These are phyloP conservation scores for Automeris io DNA, from an alignment of 2,888 invertebrate species.

Conservation along the genomic window DNA sequence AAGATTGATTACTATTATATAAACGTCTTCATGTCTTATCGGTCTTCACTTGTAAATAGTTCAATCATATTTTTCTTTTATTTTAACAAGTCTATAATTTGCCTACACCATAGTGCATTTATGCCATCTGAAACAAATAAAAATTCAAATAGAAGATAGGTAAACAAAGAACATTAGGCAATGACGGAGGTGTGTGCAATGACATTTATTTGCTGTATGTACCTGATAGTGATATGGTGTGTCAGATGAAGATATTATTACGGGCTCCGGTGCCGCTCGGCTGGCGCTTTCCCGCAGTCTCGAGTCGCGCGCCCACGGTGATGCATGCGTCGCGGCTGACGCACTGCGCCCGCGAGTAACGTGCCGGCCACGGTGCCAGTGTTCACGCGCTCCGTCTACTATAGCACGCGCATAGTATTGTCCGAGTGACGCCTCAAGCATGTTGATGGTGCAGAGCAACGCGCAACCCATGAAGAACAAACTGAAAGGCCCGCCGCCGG, in stretches of 20 bases:
- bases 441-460: conserved; percentile 77
- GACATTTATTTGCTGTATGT: too few species aligned
- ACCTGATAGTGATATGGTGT: not conserved
- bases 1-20: too few species aligned
- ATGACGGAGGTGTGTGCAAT: too few species aligned
- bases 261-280: not conserved
- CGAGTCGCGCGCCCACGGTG: conserved; percentile 51
- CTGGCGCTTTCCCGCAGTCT: conserved; percentile 34
- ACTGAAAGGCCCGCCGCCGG: conserved; percentile 83
- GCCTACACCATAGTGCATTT: too few species aligned
- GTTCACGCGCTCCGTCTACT: conserved; percentile 68
- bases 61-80: too few species aligned
- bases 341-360: conserved; percentile 47
- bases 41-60: too few species aligned
- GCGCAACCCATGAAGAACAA: conserved; percentile 74
- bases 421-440: conserved; percentile 63
- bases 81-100: too few species aligned
- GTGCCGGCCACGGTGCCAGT: conserved; percentile 43
- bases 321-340: conserved; percentile 41
- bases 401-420: conserved; percentile 70
- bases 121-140: too few species aligned
- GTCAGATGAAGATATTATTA: not conserved
- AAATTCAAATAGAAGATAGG: too few species aligned
- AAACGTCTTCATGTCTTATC: too few species aligned
- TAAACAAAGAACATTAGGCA: too few species aligned